These are phyloP conservation scores for Erythrocercus mccallii DNA, from an alignment of 2,113 vertebrate genomes.

Conservation along the genomic window DNA sequence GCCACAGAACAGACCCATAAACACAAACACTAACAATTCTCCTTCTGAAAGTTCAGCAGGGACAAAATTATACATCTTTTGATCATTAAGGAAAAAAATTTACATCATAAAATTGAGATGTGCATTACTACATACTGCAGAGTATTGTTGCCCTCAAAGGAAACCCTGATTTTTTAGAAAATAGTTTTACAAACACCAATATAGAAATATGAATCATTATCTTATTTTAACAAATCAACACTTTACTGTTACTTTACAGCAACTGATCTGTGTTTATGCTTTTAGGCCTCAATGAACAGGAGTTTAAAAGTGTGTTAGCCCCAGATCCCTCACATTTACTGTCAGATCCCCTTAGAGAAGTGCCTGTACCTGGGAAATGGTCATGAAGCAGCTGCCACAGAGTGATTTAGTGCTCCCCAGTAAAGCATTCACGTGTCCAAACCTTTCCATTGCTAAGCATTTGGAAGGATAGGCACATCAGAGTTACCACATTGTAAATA, in stretches of 20 bases:
- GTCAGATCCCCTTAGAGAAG: not conserved
- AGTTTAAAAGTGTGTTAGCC: not conserved
- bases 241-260: not conserved
- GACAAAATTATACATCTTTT: not conserved
- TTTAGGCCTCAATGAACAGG: not conserved
- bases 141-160: not conserved
- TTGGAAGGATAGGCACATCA: not conserved
- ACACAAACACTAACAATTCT: not conserved
- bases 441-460: not conserved
- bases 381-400: not conserved
- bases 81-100: not conserved
- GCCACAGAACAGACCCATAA: not conserved
- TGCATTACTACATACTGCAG: not conserved
- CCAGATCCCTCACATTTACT: not conserved
- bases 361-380: not conserved
- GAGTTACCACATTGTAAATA: not conserved
- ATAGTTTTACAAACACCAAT: not conserved
- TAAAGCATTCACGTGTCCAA: not conserved
- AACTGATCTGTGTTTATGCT: not conserved
- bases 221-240: not conserved
- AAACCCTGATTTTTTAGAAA: not conserved
- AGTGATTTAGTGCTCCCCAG: not conserved
- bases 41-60: not conserved
- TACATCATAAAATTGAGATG: not conserved
- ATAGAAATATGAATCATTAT: accelerated